Conservation (phyloP, 2,113 vertebrate species). For the Coryphaenoides rupestris region DNA sequence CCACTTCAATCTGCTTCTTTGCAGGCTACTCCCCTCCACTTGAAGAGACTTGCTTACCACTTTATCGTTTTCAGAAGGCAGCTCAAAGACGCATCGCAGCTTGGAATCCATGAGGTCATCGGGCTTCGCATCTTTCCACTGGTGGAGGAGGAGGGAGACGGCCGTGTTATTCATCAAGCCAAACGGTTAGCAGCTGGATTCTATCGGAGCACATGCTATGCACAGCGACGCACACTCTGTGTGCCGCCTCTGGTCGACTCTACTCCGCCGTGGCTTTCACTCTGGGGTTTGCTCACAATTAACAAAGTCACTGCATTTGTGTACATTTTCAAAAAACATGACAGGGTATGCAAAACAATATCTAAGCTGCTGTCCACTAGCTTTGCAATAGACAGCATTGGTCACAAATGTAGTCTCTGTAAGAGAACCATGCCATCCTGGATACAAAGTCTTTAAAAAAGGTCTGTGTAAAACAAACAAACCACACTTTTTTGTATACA, state of each 20-base stretch:
- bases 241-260: constrained; percentile 9
- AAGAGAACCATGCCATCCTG: no score
- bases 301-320: background rate
- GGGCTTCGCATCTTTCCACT: constrained; percentile 98
- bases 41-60: constrained; percentile 78
- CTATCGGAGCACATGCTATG: constrained; percentile 17
- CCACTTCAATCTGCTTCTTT: no score
- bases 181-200: constrained; percentile 49
- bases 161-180: constrained; percentile 48
- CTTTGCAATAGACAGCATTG: no score
- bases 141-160: constrained; percentile 59
- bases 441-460: no score
- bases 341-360: no score
- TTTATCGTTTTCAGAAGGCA: constrained; percentile 96
- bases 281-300: background rate
- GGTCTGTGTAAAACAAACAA: no score
- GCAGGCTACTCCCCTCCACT: background rate
- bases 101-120: constrained; percentile 99
- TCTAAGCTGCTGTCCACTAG: no score
- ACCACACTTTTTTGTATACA: no score
- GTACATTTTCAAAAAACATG: no score
- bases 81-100: constrained; percentile 97
- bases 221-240: constrained; percentile 8
- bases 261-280: background rate
- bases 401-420: no score